These are phyloP conservation scores for Climacteris rufus DNA, from an alignment of 2,113 vertebrate genomes.

Conservation along the genomic window DNA sequence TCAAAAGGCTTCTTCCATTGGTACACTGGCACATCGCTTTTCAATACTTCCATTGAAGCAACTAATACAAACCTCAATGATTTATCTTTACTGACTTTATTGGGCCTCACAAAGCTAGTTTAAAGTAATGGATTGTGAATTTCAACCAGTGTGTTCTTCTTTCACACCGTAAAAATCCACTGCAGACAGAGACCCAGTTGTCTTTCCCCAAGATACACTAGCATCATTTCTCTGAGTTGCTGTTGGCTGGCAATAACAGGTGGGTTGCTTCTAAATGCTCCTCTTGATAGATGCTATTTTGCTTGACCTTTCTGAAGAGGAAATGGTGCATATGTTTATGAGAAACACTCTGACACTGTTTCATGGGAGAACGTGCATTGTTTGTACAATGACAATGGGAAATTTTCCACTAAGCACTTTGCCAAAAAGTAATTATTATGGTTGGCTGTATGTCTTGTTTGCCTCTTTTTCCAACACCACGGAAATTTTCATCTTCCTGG, in stretches of 20 bases:
- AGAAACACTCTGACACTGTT: conserved; percentile 54
- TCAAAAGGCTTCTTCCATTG: conserved; percentile 12
- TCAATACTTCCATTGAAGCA: conserved; percentile 35
- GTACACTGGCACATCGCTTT: conserved; percentile 17
- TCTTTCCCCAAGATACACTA: conserved; percentile 15
- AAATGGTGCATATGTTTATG: conserved; percentile 55
- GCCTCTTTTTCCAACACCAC: not conserved
- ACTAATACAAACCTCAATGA: conserved; percentile 43
- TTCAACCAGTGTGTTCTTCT: conserved; percentile 18
- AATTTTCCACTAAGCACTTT: conserved; percentile 48
- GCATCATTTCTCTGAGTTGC: conserved; percentile 26
- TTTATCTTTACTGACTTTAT: conserved; percentile 48
- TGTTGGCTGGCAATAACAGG: conserved; percentile 48
- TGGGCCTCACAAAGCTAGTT: conserved; percentile 36
- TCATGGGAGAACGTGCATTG: conserved; percentile 51
- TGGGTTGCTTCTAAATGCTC: conserved; percentile 55
- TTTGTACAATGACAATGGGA: conserved; percentile 57
- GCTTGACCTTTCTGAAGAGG: conserved; percentile 63
- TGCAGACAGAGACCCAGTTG: conserved; percentile 46
- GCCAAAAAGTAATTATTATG: conserved; percentile 43
- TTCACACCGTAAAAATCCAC: not conserved
- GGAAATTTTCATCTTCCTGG: not conserved
- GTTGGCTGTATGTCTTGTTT: conserved; percentile 34
- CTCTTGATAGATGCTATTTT: conserved; percentile 60
- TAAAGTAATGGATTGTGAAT: conserved; percentile 45